Conservation (phyloP, 2,888 invertebrate genomes). For the Drosophila peninsularis region DNA sequence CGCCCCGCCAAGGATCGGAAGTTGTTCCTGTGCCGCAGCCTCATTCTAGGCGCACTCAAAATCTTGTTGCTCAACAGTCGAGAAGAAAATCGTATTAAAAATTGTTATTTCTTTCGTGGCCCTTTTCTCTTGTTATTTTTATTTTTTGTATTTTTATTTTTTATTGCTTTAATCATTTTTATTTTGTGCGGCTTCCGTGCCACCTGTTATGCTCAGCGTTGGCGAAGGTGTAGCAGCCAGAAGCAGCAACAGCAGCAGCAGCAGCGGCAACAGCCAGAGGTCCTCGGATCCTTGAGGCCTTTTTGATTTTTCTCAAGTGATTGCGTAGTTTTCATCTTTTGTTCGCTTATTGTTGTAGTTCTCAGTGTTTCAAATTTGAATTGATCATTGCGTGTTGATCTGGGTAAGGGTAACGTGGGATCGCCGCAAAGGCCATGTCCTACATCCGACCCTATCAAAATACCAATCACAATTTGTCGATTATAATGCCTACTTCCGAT, state of each 20-base stretch:
- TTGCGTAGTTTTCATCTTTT: constrained; percentile 79
- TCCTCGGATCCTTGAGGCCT: constrained; percentile 66
- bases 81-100: constrained; percentile 82
- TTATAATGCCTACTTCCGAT: constrained; percentile 80
- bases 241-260: constrained; percentile 23
- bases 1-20: constrained; percentile 73
- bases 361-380: constrained; percentile 79
- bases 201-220: constrained; percentile 76
- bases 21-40: constrained; percentile 53
- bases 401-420: constrained; percentile 72
- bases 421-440: constrained; percentile 12
- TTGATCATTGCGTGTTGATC: constrained; percentile 73
- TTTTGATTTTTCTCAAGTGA: constrained; percentile 82
- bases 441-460: constrained; percentile 60
- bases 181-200: constrained; percentile 83
- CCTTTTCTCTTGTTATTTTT: constrained; percentile 63
- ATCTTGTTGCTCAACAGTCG: constrained; percentile 39
- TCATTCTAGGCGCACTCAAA: constrained; percentile 43
- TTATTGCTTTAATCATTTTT: constrained; percentile 79
- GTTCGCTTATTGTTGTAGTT: constrained; percentile 62
- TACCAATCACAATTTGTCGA: constrained; percentile 81
- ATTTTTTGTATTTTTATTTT: constrained; percentile 33
- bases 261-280: constrained; percentile 43
- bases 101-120: constrained; percentile 68
- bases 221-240: constrained; percentile 35